phyloP scores from a whole-genome alignment of 2,113 vertebrate genomes.

The Seriola dumerili region DNA sequence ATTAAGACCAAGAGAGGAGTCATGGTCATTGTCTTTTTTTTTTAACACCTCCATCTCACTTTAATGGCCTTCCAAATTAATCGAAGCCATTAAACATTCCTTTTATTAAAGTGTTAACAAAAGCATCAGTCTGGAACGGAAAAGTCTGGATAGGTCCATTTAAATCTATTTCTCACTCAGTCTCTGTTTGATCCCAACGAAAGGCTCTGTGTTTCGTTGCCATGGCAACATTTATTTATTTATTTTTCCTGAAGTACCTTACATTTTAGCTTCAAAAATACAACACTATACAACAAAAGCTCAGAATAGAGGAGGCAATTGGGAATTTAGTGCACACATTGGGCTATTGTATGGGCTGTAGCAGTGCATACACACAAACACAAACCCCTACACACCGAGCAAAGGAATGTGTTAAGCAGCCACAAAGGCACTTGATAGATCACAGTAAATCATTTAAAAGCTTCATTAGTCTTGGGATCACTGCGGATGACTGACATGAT shows the following conservation, averaged over 20 bases:
- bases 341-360: not conserved
- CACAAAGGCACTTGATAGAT: not conserved
- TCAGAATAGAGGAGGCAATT: constrained; percentile 26
- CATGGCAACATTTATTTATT: constrained; percentile 75
- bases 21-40: not conserved
- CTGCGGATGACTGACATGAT: constrained; percentile 18
- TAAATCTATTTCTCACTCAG: constrained; percentile 75
- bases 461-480: constrained; percentile 45
- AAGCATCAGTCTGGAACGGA: constrained; percentile 40
- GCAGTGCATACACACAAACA: not conserved
- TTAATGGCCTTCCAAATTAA: constrained; percentile 31
- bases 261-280: constrained; percentile 74
- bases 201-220: constrained; percentile 80
- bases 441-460: constrained; percentile 35
- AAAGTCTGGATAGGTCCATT: constrained; percentile 61
- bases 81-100: constrained; percentile 37
- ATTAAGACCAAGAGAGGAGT: constrained; percentile 4
- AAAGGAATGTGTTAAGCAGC: not conserved
- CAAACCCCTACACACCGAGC: not conserved
- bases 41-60: constrained; percentile 6
- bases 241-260: constrained; percentile 67
- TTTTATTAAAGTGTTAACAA: constrained; percentile 60
- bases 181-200: constrained; percentile 68
- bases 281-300: constrained; percentile 35
- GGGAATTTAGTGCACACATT: not conserved